Conservation (phyloP, 2,113 vertebrate genomes). For the Corapipo altera region DNA sequence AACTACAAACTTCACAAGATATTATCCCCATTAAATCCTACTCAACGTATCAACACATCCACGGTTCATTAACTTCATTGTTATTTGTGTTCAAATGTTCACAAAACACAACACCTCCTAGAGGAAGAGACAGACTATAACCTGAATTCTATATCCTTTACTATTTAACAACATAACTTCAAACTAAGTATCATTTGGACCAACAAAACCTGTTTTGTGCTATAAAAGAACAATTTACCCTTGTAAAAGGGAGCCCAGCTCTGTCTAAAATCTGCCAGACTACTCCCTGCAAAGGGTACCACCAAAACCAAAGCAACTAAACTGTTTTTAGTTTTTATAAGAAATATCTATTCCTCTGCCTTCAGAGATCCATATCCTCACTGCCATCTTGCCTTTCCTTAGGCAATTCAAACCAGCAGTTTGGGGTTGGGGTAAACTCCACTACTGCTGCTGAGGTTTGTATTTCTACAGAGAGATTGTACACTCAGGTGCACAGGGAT, state of each 20-base stretch:
- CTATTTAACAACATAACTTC: not conserved
- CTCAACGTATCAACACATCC: not conserved
- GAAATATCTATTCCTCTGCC: not conserved
- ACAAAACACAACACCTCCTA: not conserved
- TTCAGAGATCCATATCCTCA: not conserved
- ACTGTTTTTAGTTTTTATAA: not conserved
- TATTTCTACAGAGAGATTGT: not conserved
- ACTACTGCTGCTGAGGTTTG: not conserved
- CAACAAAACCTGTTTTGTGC: not conserved
- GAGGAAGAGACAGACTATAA: not conserved
- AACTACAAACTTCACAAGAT: not conserved
- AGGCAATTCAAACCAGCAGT: not conserved
- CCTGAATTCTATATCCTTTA: not conserved
- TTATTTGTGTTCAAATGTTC: not conserved
- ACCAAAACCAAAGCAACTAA: not conserved
- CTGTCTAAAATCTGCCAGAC: not conserved
- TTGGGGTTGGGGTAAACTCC: too few species aligned
- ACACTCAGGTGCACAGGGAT: not conserved
- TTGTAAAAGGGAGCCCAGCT: not conserved
- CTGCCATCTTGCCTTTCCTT: not conserved
- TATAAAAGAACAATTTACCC: not conserved
- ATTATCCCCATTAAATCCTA: not conserved
- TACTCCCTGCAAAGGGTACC: not conserved
- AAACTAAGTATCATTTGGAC: not conserved
- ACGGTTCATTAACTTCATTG: not conserved